Conservation (phyloP, 2,113 vertebrate species). For the Megaptera novaeangliae region DNA sequence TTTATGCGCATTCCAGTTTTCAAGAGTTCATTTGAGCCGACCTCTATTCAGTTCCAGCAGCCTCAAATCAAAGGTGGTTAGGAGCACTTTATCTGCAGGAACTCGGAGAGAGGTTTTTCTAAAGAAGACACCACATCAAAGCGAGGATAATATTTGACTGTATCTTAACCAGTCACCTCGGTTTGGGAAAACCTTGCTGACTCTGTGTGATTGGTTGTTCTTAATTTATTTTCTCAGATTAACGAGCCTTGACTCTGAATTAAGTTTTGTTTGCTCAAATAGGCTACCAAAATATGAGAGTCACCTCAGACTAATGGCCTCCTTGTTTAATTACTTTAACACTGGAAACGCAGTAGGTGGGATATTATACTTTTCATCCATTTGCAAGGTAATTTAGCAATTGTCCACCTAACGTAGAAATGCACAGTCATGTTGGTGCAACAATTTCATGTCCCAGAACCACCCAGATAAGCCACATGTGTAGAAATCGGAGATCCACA, state of each 20-base stretch:
- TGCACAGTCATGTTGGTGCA: not conserved
- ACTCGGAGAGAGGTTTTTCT: not conserved
- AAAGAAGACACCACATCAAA: not conserved
- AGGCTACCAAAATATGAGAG: not conserved
- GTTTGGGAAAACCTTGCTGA: not conserved
- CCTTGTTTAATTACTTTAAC: not conserved
- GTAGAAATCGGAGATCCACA: not conserved
- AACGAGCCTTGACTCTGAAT: not conserved
- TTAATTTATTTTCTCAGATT: not conserved
- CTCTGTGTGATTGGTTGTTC: not conserved
- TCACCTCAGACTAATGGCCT: not conserved
- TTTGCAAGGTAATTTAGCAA: not conserved
- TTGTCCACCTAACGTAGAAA: not conserved
- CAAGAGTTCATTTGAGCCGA: not conserved
- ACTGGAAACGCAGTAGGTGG: not conserved
- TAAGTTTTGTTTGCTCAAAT: not conserved
- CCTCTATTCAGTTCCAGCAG: not conserved
- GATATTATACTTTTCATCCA: not conserved
- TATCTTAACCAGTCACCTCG: too few species aligned
- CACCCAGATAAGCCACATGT: not conserved
- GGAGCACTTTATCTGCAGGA: not conserved
- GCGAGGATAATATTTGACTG: too few species aligned
- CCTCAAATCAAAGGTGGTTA: not conserved
- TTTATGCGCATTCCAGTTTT: not conserved
- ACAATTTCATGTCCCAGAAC: not conserved